phyloP scores from a whole-genome alignment of 2,797 vertebrate genomes.

The Phyllotis vaccarum region DNA sequence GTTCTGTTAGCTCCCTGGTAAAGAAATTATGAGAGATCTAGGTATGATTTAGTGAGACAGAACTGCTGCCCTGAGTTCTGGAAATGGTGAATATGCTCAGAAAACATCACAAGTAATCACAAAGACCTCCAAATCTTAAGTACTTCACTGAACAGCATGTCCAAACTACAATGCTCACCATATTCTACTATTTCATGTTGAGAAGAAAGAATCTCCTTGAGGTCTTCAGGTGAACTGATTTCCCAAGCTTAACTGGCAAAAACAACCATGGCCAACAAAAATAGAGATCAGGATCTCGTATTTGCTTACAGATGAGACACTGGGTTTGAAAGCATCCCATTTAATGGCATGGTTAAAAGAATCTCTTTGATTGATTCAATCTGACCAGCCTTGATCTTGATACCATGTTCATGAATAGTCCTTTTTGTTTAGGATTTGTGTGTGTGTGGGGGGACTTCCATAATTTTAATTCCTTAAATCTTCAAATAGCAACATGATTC shows the following conservation, averaged over 20 bases:
- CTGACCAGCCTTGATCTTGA: neutral
- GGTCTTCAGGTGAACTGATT: constrained; percentile 40
- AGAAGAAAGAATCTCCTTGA: constrained; percentile 25
- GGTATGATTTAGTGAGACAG: constrained; percentile 66
- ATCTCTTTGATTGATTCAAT: neutral
- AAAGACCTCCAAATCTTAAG: constrained; percentile 72
- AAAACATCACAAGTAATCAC: constrained; percentile 67
- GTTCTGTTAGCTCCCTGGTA: constrained; percentile 27
- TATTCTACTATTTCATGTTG: constrained; percentile 14
- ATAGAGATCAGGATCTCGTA: neutral
- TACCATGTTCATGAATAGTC: neutral
- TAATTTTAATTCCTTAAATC: constrained; percentile 45
- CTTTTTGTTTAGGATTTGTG: constrained; percentile 23
- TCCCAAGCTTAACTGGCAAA: constrained; percentile 36
- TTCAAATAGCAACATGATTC: neutral
- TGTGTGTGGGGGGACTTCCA: neutral
- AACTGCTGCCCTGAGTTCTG: constrained; percentile 58
- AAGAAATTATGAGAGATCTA: constrained; percentile 55
- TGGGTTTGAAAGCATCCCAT: neutral
- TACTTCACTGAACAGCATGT: constrained; percentile 53
- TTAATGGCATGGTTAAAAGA: constrained; percentile 31
- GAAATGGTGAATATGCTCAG: constrained; percentile 57
- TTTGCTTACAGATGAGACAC: neutral
- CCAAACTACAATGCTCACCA: constrained; percentile 18
- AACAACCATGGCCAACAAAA: constrained; percentile 50